These are phyloP conservation scores for Antechinus flavipes DNA, from an alignment of 2,113 vertebrate species.

Conservation along the genomic window DNA sequence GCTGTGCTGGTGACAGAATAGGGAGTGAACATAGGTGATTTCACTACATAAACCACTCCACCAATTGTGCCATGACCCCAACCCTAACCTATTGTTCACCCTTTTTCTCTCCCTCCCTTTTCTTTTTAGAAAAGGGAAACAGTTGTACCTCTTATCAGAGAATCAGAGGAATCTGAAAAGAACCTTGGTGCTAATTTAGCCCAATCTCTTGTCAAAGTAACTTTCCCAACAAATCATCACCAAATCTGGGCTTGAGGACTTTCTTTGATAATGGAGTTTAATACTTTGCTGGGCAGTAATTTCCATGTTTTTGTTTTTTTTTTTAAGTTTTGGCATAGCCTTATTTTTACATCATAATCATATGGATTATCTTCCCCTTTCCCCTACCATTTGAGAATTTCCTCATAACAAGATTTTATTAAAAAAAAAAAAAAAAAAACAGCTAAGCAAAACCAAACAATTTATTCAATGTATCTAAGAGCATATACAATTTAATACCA, in stretches of 20 bases:
- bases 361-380: background rate
- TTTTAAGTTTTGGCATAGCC: background rate
- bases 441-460: background rate
- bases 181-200: background rate
- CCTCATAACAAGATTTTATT: background rate
- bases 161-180: background rate
- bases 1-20: background rate
- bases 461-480: background rate
- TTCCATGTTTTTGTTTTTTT: background rate
- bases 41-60: background rate
- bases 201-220: background rate
- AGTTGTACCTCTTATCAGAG: background rate
- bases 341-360: background rate
- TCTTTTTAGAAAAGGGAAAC: background rate
- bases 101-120: background rate
- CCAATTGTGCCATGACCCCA: background rate
- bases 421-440: background rate
- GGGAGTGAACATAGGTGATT: slow-evolving; percentile 4
- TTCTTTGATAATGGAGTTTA: background rate
- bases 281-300: background rate
- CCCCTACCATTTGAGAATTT: background rate
- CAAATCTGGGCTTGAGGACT: background rate
- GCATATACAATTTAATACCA: background rate
- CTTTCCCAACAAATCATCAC: background rate
- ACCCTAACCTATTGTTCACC: background rate